These are phyloP conservation scores for Epirrhoe alternata DNA, from an alignment of 2,888 invertebrate species.

Conservation along the genomic window DNA sequence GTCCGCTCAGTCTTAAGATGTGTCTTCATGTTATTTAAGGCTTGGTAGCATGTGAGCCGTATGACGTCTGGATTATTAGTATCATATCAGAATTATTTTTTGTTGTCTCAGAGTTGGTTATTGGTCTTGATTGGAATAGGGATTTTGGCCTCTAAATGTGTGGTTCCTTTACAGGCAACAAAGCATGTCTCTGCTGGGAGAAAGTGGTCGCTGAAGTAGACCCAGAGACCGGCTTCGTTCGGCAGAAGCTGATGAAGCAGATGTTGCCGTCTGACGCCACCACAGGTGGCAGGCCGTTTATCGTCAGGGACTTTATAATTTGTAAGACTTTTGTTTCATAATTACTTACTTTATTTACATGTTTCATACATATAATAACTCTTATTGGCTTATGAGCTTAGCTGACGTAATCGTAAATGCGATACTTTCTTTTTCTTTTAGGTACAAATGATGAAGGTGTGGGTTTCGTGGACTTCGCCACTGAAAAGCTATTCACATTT, in stretches of 20 bases:
- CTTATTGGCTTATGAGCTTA: not conserved
- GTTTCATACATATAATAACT: not conserved
- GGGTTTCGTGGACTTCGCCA: conserved; percentile 77
- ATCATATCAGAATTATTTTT: too few relatives aligned
- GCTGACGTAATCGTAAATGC: too few relatives aligned
- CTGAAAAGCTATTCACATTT: conserved; percentile 72
- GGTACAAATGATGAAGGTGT: conserved; percentile 77
- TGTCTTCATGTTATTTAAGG: too few relatives aligned
- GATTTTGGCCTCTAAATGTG: not conserved
- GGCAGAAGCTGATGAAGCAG: conserved; percentile 65
- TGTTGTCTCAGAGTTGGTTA: too few relatives aligned
- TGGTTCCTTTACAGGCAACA: conserved; percentile 58
- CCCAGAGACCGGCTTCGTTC: conserved; percentile 53
- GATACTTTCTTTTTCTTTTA: conserved; percentile 43
- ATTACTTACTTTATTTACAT: not conserved
- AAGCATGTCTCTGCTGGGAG: conserved; percentile 70
- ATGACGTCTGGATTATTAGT: too few relatives aligned
- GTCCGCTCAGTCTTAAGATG: too few relatives aligned
- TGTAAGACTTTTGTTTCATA: conserved; percentile 68
- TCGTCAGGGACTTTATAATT: conserved; percentile 83
- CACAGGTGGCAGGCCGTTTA: conserved; percentile 72
- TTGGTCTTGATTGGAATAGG: too few relatives aligned
- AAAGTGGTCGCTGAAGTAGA: conserved; percentile 61
- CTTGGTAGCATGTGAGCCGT: too few relatives aligned
- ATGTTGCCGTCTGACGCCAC: conserved; percentile 81